A percentile compares a stretch with the other conserved stretches of the same genome.
Conservation (phyloP, 1,140 invertebrate species). For the Meloidogyne hapla region DNA sequence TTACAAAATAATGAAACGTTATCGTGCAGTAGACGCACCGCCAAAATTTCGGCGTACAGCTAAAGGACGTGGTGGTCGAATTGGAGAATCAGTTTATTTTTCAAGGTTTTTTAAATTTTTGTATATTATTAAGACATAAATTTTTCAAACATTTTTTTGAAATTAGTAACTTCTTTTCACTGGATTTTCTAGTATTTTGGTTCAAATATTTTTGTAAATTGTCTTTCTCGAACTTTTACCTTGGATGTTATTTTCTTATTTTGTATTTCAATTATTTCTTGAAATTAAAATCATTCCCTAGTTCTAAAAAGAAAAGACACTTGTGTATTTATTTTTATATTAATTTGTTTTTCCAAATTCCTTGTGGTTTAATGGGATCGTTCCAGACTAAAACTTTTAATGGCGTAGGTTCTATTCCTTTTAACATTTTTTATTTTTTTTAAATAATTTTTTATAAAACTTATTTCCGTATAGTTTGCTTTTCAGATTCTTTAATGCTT, state of each 20-base stretch:
- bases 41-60: constrained; percentile 52
- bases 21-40: constrained; percentile 50
- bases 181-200: no score
- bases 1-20: constrained; percentile 48
- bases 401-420: background rate
- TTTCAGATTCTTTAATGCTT: constrained; percentile 70
- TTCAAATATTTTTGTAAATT: no score
- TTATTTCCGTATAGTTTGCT: constrained; percentile 15
- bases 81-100: constrained; percentile 56
- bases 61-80: constrained; percentile 42
- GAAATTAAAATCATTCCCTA: no score
- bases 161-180: no score
- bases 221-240: no score
- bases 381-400: background rate
- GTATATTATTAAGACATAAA: constrained; percentile 13
- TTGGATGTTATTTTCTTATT: no score
- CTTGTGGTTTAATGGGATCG: no score
- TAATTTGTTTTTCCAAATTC: no score
- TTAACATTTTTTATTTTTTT: background rate
- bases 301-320: no score
- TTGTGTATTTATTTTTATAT: no score
- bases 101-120: constrained; percentile 41
- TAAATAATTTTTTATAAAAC: constrained; percentile 7
- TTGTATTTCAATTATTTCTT: no score
- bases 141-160: background rate